Base-by-base conservation (phyloP, 2,113 vertebrate species). In the Brachyhypopomus gauderio region DNA sequence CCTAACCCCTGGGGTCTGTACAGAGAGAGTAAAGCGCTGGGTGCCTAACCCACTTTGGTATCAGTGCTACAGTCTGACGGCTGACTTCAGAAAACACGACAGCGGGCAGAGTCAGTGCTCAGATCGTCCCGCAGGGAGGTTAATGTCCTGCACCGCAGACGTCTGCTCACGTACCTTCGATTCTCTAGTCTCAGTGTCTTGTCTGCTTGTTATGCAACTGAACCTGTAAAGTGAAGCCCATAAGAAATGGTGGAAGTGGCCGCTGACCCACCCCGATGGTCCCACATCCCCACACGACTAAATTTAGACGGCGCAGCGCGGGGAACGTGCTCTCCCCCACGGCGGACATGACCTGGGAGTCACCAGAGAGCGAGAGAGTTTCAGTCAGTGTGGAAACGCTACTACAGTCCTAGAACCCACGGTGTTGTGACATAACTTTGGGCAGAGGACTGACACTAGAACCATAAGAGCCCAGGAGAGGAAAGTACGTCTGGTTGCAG, bases 221-320 rank as follows among this genome's bases (percentile, higher is more conserved):
- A 36, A 36, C 4, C 1, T n/a, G 19, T 30, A 19, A 36, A 59
- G 60, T 75, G 16, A 41, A 81, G 59, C 75, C 60, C 75, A 66
- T 75, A 75, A 72, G 79, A 81, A 75, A 52, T 81, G n/a, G 34
- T 69, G 79, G 79, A 81, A 81, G 63, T 56, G 56, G 72, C 67
- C 8, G 62, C 20, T 11, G 77, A 41, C 72, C 71, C 79, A 41
- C 79, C 79, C 79, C 59, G 59, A 48, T 41, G 63, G 4, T 62
- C 17, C 63, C 72, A 69, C 41, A 52, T 81, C 72, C 41, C 79
- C 63, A 58, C 16, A 75, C 3, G 19, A 5, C 79, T 69, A 69
- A 27, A 69, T 81, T 81, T 81, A 81, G 79, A 8, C 60, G 20
- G 19, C 36, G 16, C 3, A 14, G 1, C 67, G 23, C 27, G 3